Conservation (phyloP, 2,797 vertebrate species). For the Carcharodon carcharias region DNA sequence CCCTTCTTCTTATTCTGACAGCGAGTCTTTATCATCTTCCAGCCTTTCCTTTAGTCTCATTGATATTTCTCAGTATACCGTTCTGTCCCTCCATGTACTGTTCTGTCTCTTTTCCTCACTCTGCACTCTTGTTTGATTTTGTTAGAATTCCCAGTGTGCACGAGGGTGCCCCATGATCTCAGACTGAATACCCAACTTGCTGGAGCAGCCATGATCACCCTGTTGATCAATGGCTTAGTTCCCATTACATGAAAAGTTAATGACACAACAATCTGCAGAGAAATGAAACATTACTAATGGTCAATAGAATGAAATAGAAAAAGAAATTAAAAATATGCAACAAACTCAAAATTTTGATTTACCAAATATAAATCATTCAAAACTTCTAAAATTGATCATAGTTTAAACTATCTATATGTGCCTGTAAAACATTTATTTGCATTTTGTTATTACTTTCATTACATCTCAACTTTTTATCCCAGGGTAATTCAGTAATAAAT, state of each 20-base stretch:
- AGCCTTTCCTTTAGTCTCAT: neutral
- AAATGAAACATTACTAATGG: neutral
- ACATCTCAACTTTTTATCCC: neutral
- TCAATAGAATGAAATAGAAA: neutral
- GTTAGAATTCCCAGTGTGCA: neutral
- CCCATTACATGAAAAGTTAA: neutral
- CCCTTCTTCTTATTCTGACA: neutral
- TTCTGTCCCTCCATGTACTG: neutral
- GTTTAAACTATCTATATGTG: neutral
- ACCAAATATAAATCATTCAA: neutral
- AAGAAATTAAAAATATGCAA: neutral
- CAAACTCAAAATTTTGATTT: neutral
- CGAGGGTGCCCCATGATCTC: neutral
- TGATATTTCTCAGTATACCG: neutral
- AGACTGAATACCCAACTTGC: neutral
- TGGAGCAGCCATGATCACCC: neutral
- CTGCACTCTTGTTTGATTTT: neutral
- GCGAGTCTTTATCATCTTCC: neutral
- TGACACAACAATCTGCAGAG: neutral
- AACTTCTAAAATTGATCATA: neutral
- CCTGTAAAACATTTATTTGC: neutral
- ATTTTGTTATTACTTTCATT: neutral
- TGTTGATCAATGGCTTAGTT: neutral
- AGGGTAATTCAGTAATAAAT: neutral
- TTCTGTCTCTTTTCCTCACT: no score